A percentile compares a stretch with the other conserved stretches of the same genome.
Evolutionary conservation across 2,113 vertebrate genomes (phyloP).

Genomic region (Larimichthys crocea): DNA sequence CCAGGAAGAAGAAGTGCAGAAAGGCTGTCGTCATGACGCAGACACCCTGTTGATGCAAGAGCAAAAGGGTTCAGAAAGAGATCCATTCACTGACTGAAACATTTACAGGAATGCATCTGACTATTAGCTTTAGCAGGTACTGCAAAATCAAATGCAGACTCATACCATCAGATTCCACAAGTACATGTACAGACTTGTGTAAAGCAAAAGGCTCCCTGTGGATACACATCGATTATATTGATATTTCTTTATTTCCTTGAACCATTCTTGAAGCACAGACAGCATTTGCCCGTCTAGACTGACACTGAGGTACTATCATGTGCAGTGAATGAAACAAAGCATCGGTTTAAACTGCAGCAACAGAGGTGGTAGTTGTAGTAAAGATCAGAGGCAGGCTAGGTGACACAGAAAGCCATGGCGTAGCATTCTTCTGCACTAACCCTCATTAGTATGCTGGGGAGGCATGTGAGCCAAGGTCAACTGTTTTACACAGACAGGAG

Average conservation of each 20-base stretch:
- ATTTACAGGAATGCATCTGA: neutral
- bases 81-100: neutral
- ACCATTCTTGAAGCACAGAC: slow-evolving; percentile 17
- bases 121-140: neutral
- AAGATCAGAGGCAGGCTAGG: slow-evolving; percentile 61
- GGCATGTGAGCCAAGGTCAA: slow-evolving; percentile 78
- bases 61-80: slow-evolving; percentile 47
- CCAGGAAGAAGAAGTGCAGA: slow-evolving; percentile 99
- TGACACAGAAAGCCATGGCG: slow-evolving; percentile 51
- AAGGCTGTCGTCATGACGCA: slow-evolving; percentile 98
- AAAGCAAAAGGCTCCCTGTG: slow-evolving; percentile 20
- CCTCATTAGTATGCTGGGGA: slow-evolving; percentile 76
- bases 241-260: slow-evolving; percentile 38
- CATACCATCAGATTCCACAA: slow-evolving; percentile 16
- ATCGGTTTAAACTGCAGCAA: slow-evolving; percentile 49
- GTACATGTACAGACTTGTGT: slow-evolving; percentile 18
- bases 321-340: slow-evolving; percentile 51
- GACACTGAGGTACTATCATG: slow-evolving; percentile 5
- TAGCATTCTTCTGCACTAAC: slow-evolving; percentile 63
- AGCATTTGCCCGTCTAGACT: slow-evolving; percentile 34
- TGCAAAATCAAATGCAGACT: slow-evolving; percentile 9
- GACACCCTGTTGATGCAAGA: slow-evolving; percentile 87
- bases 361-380: slow-evolving; percentile 49
- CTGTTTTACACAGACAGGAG: slow-evolving; percentile 64
- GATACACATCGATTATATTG: slow-evolving; percentile 27